Base-by-base conservation (phyloP, 2,888 invertebrate species). In the Lasius platythorax region DNA sequence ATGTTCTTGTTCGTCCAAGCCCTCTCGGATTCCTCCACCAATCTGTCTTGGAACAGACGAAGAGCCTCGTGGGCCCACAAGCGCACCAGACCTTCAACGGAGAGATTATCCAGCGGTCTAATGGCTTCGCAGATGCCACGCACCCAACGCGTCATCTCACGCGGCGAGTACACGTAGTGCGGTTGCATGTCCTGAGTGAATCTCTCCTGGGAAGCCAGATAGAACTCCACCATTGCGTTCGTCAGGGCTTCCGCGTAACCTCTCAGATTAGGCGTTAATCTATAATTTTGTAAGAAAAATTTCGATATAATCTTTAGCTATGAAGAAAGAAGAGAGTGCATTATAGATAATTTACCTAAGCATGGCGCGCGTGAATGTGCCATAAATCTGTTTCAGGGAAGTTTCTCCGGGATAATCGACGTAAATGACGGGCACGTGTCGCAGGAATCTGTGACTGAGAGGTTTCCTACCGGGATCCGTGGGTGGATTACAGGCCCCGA, bases 121-220 rank as follows among this genome's bases (percentile, higher is more conserved):
- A 99, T 98, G 12, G 99, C 99, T 95, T 99, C 99, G 95, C 99
- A 99, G 91, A 99, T 99, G 88, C 99, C 99, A 86, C 99, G 97
- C 79, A 99, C 99, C 99, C 99, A 99, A 93, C 99, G 96, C 0
- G 99, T 99, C 99, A 99, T 98, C 96, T 99, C 99, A 93, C 98
- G 96, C 12, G 99, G 99, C 82, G 99, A 99, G 96, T 99, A 99
- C 0, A 99, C 99, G 95, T 99, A 99, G 95, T 99, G 99, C 0
- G 99, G 99, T 95, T 99, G 99, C 99, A 99, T 99, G 95, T 99
- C 99, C 95, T 99, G 99, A 0, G 99, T 99, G 95, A 99, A 99
- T 78, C 98, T 96, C 95, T 99, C 99, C 96, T 99, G 99, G 6
- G 99, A 99, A 8, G 98, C 97, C 78, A 99, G 96, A 96, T 99